Conservation (phyloP, 2,797 vertebrate species). For the Channa striata region DNA sequence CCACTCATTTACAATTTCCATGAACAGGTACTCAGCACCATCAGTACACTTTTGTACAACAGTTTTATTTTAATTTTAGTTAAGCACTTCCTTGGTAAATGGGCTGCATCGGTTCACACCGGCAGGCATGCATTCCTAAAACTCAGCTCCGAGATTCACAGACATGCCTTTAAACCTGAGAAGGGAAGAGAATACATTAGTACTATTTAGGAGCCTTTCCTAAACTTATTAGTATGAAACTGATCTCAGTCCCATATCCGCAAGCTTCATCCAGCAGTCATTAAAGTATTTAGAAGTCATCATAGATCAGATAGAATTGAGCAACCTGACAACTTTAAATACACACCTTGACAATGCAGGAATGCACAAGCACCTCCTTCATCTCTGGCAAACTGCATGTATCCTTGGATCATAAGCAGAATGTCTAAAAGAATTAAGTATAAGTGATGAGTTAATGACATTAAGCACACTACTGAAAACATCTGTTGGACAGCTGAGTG, state of each 20-base stretch:
- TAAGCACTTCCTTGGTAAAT: not conserved
- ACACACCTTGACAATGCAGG: conserved; percentile 44
- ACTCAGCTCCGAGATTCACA: accelerated
- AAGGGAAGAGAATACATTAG: not conserved
- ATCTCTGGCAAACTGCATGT: no score
- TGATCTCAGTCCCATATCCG: conserved; percentile 99
- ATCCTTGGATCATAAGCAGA: not conserved
- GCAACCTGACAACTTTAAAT: accelerated
- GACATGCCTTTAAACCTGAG: conserved; percentile 11
- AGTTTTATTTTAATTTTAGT: no score
- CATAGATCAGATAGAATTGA: conserved; percentile 82
- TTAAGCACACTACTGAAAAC: no score
- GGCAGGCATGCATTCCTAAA: accelerated
- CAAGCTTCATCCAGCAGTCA: conserved; percentile 94
- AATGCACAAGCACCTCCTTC: accelerated
- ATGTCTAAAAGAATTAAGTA: not conserved
- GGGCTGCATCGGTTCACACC: not conserved
- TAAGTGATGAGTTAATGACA: not conserved
- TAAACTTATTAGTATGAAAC: accelerated
- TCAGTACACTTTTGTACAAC: no score
- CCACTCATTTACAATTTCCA: no score
- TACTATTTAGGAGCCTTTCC: accelerated
- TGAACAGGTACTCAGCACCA: no score
- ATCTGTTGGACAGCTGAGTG: conserved; percentile 91
- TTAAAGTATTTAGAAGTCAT: conserved; percentile 82